These are phyloP conservation scores for Pontoporia blainvillei DNA, from an alignment of 2,113 vertebrate species.

Conservation along the genomic window DNA sequence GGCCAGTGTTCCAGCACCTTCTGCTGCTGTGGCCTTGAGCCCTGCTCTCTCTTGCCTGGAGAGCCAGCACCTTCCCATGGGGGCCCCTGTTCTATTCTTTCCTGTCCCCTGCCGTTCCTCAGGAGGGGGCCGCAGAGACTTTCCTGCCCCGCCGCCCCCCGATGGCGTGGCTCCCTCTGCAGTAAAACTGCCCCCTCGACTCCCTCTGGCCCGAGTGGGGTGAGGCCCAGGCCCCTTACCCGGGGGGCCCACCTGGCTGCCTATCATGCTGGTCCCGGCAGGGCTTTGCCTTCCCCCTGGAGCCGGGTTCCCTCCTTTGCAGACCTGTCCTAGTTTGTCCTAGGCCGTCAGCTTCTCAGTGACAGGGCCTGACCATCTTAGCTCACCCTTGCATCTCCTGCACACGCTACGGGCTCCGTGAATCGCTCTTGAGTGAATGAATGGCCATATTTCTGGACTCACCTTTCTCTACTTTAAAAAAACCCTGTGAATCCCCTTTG, in stretches of 20 bases:
- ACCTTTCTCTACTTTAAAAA: no score
- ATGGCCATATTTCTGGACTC: not conserved
- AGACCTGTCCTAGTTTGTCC: not conserved
- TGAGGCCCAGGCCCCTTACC: no score
- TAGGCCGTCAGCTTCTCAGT: not conserved
- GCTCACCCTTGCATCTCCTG: not conserved
- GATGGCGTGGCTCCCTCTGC: not conserved
- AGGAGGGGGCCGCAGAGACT: not conserved
- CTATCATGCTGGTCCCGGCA: fast-evolving
- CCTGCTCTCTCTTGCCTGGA: not conserved
- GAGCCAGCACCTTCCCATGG: not conserved
- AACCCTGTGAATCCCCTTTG: not conserved
- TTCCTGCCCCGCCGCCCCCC: fast-evolving
- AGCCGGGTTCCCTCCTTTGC: no score
- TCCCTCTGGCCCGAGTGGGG: fast-evolving
- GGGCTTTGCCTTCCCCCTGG: not conserved
- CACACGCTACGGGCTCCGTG: fast-evolving
- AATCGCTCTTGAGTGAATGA: fast-evolving
- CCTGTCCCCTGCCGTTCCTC: no score
- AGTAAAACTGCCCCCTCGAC: not conserved
- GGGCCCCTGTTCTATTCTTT: not conserved
- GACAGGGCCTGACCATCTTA: fast-evolving
- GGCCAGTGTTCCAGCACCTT: not conserved
- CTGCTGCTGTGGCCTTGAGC: fast-evolving
- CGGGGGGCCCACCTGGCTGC: not conserved